Conservation (phyloP, 1,140 invertebrate genomes). For the Drosophila sturtevanti region DNA sequence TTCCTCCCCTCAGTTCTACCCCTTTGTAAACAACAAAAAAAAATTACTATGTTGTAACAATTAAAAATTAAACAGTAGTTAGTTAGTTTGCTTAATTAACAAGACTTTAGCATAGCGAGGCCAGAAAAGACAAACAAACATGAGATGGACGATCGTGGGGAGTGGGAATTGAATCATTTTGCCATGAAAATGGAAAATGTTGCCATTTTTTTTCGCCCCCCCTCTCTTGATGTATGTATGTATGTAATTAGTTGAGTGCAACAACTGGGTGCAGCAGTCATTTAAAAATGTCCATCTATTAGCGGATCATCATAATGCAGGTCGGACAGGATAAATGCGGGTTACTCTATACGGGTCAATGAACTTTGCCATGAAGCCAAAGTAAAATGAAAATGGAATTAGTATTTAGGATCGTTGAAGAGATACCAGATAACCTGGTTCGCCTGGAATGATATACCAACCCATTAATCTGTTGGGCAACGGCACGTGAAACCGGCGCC, state of each 20-base stretch:
- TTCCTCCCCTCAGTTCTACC: background rate
- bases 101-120: slow-evolving; percentile 53
- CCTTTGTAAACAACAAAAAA: slow-evolving; percentile 10
- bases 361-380: background rate
- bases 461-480: too few relatives aligned
- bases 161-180: slow-evolving; percentile 16
- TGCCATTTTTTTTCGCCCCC: slow-evolving; percentile 7
- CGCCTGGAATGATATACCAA: too few relatives aligned
- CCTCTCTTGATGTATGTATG: too few relatives aligned
- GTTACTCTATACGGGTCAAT: background rate
- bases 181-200: slow-evolving; percentile 4
- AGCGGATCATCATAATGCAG: background rate
- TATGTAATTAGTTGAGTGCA: slow-evolving; percentile 49
- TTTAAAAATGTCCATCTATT: background rate
- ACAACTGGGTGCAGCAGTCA: background rate
- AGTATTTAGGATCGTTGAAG: background rate
- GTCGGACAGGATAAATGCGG: background rate
- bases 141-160: background rate
- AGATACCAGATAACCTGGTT: background rate
- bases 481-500: too few relatives aligned
- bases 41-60: slow-evolving; percentile 64
- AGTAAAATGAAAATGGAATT: background rate
- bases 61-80: slow-evolving; percentile 74
- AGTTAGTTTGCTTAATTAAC: slow-evolving; percentile 65
- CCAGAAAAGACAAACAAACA: slow-evolving; percentile 14